Conservation (phyloP, 2,888 invertebrate genomes). For the Agyllia agylla region DNA sequence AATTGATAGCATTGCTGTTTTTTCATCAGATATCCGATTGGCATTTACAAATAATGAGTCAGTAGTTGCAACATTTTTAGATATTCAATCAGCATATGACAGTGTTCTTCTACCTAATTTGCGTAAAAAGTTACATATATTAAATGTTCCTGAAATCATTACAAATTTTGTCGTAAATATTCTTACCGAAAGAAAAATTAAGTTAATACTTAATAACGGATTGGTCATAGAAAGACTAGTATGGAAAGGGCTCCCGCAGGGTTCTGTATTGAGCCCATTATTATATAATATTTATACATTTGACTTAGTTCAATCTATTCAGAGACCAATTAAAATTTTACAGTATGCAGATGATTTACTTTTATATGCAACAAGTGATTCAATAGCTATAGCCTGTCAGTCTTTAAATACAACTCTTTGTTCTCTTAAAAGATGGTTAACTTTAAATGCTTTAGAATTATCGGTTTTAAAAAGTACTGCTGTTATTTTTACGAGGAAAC, state of each 20-base stretch:
- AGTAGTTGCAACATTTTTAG: constrained; percentile 12
- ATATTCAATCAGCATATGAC: constrained; percentile 13
- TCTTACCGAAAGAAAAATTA: not conserved
- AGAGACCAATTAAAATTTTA: not conserved
- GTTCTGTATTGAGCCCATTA: not conserved
- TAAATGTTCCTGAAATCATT: not conserved
- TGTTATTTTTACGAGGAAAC: no score
- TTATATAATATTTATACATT: not conserved
- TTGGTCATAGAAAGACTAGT: not conserved
- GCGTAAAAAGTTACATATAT: not conserved
- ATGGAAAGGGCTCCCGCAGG: not conserved
- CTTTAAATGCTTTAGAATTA: no score
- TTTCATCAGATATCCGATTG: constrained; percentile 71
- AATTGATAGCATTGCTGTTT: not conserved
- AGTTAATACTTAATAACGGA: not conserved
- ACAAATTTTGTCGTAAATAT: not conserved
- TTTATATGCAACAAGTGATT: not conserved
- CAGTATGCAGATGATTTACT: not conserved
- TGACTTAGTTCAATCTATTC: not conserved
- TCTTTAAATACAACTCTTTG: no score
- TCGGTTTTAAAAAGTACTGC: no score
- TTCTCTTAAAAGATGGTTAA: no score
- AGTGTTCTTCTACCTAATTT: not conserved
- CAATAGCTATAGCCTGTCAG: no score
- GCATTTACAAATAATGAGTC: constrained; percentile 11